phyloP scores from a whole-genome alignment of 2,797 vertebrate species.

The Falco columbarius region DNA sequence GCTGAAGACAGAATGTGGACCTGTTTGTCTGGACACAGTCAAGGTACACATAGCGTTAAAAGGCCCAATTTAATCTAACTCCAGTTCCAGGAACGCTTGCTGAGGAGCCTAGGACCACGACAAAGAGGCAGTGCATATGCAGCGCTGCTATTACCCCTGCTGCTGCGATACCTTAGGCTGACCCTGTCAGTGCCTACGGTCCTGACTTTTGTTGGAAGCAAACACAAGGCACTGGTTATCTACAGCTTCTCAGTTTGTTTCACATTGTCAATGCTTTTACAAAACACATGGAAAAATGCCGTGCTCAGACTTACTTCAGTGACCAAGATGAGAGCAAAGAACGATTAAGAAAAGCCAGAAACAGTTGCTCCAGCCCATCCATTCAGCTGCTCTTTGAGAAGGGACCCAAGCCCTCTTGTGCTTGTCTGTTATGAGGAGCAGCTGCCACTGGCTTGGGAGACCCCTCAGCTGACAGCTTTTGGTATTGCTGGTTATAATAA shows the following conservation, averaged over 20 bases:
- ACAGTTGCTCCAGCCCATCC: background rate
- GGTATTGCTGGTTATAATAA: background rate
- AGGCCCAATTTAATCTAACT: background rate
- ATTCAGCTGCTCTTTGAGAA: background rate
- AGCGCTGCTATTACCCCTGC: no score
- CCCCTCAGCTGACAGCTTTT: background rate
- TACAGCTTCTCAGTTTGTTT: background rate
- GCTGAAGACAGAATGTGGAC: background rate
- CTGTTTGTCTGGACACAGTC: background rate
- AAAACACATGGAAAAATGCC: background rate
- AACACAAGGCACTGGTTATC: background rate
- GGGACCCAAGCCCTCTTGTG: background rate
- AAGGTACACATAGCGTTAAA: background rate
- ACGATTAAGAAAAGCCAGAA: background rate
- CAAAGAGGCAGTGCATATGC: fast-evolving
- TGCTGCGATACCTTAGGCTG: background rate
- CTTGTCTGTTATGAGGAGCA: fast-evolving
- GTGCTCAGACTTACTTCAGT: background rate
- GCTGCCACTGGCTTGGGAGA: background rate
- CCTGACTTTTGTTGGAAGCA: background rate
- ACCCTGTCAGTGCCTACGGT: background rate
- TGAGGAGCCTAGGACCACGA: background rate
- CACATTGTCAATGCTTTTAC: background rate
- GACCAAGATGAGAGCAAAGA: fast-evolving
- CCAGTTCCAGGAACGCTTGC: background rate